These are phyloP conservation scores for Anableps anableps DNA, from an alignment of 2,797 vertebrate species.

Conservation along the genomic window DNA sequence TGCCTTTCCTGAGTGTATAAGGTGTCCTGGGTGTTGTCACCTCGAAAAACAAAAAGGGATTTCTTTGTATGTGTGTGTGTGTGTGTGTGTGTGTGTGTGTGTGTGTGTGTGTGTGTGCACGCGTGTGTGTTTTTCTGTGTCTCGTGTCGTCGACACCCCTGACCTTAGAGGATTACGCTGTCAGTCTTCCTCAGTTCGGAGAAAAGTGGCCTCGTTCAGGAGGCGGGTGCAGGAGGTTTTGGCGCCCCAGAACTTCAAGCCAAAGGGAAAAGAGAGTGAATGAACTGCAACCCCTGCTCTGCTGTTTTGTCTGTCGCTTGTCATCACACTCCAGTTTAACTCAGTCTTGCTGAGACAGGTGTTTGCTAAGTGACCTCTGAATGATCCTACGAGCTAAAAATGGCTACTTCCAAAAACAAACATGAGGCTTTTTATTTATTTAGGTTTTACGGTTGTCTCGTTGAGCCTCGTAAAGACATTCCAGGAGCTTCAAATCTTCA, in stretches of 20 bases:
- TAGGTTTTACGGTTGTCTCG: conserved; percentile 31
- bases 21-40: conserved; percentile 51
- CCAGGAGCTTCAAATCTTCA: background rate
- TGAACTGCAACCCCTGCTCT: conserved; percentile 57
- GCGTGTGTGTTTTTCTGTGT: conserved; percentile 43
- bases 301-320: conserved; percentile 40
- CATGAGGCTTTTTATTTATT: conserved; percentile 43
- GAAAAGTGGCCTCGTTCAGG: conserved; percentile 65
- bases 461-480: conserved; percentile 8
- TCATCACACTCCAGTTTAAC: conserved; percentile 45
- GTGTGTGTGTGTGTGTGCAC: conserved; percentile 44
- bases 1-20: conserved; percentile 59
- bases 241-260: conserved; percentile 66
- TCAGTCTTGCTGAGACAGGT: conserved; percentile 51
- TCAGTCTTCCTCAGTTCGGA: conserved; percentile 80
- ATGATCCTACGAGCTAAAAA: conserved; percentile 74
- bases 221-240: conserved; percentile 35
- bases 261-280: conserved; percentile 71
- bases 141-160: conserved; percentile 46
- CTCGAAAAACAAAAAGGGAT: conserved; percentile 23
- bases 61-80: conserved; percentile 12
- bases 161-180: conserved; percentile 70
- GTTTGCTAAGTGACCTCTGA: conserved; percentile 77
- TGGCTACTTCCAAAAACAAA: conserved; percentile 56
- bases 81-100: conserved; percentile 45